Conservation (phyloP, 2,797 vertebrate species). For the Pipistrellus nathusii region DNA sequence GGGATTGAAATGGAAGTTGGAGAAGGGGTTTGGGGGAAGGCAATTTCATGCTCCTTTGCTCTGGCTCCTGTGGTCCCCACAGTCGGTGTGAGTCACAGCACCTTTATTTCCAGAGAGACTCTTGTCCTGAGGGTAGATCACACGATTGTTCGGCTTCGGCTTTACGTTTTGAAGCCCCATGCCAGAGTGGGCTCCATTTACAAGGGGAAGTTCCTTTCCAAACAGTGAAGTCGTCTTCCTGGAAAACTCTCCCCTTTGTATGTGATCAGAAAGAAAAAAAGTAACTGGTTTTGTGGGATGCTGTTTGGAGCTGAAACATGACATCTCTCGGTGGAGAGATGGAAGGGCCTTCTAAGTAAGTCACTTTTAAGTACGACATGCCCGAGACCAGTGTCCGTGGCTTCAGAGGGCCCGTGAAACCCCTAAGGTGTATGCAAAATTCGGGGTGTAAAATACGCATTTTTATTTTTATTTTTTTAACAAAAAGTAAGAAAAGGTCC, state of each 20-base stretch:
- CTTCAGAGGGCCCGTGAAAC: background rate
- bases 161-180: background rate
- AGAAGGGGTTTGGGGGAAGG: conserved; percentile 70
- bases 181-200: background rate
- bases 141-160: background rate
- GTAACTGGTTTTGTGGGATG: background rate
- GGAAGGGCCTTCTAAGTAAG: background rate
- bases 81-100: conserved; percentile 70
- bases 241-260: conserved; percentile 46
- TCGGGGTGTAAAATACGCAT: background rate
- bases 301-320: conserved; percentile 40
- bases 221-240: conserved; percentile 26
- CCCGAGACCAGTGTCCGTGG: background rate
- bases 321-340: conserved; percentile 46
- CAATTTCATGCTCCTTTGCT: conserved; percentile 77
- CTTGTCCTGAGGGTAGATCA: background rate
- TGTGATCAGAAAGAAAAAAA: conserved; percentile 11
- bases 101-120: conserved; percentile 73
- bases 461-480: background rate
- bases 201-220: background rate
- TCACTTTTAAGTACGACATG: background rate
- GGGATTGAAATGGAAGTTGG: background rate
- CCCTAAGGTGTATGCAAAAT: background rate
- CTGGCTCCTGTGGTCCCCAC: conserved; percentile 70
- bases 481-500: background rate